Evolutionary conservation across 2,888 invertebrate species (phyloP), one percentile per base, ranked within the genome.

Genomic region (Agelastica alni): DNA sequence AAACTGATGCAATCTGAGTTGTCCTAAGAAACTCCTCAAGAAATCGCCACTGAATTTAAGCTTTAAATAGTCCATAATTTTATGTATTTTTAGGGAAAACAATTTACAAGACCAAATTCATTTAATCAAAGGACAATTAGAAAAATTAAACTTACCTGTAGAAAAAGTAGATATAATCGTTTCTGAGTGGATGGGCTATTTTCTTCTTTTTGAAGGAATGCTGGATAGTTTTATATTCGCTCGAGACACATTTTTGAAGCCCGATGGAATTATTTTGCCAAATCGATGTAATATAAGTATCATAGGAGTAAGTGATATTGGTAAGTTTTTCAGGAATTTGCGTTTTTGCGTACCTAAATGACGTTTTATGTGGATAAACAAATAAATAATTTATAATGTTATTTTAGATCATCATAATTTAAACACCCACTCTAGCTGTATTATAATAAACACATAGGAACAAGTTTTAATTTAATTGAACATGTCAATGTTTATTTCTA

Each of bases 111-210:
- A 87, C 57, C 83, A 82, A 62, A 87, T 97, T 31, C 83, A 85
- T 57, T 81, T 94, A 48, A 80, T 93, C 0, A 93, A 92, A 78
- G 95, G 95, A 0, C 83, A 89, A 65, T 77, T 97, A 16, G 97
- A 97, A 76, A 89, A 93, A 63, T 88, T 90, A 3, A 79, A 82
- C 46, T 75, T 94, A 41, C 89, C 90, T 1, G 79, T 82, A 28
- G 85, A 88, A 49, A 87, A 89, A 76, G 89, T 91, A 28, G 96
- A 98, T 75, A 85, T 96, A 3, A 93, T 98, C 62, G 87, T 98
- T 2, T 96, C 96, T 0, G 97, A 98, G 76, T 98, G 96, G 96
- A 98, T 98, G 97, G 97, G 97, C 0, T 98, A 98, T 75, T 96
- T 97, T 74, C 80, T 98, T 31, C 78, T 97, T 1, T 97, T 93